phyloP scores from a whole-genome alignment of 2,113 vertebrate species.

The Hippocampus mohnikei region DNA sequence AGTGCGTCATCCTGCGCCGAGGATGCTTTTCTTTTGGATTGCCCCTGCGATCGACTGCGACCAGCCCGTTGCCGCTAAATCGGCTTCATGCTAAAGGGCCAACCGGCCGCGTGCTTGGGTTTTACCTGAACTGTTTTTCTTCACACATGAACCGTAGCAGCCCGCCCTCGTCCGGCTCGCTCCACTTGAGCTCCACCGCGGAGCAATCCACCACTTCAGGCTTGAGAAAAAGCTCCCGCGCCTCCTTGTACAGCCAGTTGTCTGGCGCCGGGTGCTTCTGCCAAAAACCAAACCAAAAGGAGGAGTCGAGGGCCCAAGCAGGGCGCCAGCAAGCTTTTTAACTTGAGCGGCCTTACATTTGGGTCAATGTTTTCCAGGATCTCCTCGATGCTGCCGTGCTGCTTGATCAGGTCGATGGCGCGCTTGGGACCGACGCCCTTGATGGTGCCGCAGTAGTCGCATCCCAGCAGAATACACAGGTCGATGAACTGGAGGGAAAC shows the following conservation, averaged over 20 bases:
- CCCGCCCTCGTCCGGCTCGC: constrained; percentile 81
- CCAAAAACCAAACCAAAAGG: neutral
- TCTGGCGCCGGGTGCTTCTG: constrained; percentile 87
- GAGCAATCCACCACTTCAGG: constrained; percentile 84
- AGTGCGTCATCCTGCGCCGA: too few relatives aligned
- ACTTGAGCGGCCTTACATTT: constrained; percentile 48
- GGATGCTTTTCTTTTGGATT: too few relatives aligned
- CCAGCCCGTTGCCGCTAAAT: too few relatives aligned
- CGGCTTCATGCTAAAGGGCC: neutral
- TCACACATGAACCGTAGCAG: constrained; percentile 86
- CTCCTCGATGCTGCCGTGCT: constrained; percentile 88
- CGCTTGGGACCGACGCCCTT: constrained; percentile 94
- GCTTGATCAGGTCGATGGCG: constrained; percentile 89
- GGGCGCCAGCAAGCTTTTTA: neutral
- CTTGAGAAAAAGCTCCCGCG: constrained; percentile 83
- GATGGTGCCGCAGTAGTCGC: constrained; percentile 95
- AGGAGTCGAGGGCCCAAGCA: neutral
- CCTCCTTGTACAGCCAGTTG: constrained; percentile 90
- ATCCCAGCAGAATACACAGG: constrained; percentile 92
- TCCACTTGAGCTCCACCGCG: constrained; percentile 84
- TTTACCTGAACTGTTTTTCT: constrained; percentile 89
- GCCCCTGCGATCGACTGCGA: too few relatives aligned
- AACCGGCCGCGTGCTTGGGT: neutral
- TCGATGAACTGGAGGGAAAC: constrained; percentile 79
- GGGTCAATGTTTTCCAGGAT: constrained; percentile 86